phyloP scores from a whole-genome alignment of 2,797 vertebrate species.

The Parotocinclus haroldoi region DNA sequence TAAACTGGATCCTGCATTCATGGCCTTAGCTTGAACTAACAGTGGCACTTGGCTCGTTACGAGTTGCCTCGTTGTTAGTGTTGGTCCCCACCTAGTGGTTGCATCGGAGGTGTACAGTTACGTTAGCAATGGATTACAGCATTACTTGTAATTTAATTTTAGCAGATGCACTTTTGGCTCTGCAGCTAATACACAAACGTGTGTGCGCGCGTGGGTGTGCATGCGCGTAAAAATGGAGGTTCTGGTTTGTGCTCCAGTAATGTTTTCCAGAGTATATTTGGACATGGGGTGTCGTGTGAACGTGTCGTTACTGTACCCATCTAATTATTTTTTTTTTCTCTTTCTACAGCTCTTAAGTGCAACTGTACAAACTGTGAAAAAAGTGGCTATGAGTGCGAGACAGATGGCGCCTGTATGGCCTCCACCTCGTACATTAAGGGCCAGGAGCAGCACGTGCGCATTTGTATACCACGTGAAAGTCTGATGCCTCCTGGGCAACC shows the following conservation, averaged over 20 bases:
- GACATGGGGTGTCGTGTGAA: too few species aligned
- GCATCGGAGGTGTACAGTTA: not conserved
- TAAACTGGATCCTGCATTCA: slow-evolving; percentile 45
- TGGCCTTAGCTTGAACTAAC: slow-evolving; percentile 32
- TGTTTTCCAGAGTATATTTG: too few species aligned
- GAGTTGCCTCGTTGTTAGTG: slow-evolving; percentile 51
- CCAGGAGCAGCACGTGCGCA: slow-evolving; percentile 82
- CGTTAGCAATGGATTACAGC: too few species aligned
- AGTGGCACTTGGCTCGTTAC: slow-evolving; percentile 15
- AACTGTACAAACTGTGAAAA: slow-evolving; percentile 90
- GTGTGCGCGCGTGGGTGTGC: too few species aligned
- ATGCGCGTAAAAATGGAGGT: too few species aligned
- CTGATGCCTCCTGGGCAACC: slow-evolving; percentile 89
- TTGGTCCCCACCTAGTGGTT: slow-evolving; percentile 29
- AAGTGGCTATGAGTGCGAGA: slow-evolving; percentile 88
- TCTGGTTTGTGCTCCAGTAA: too few species aligned
- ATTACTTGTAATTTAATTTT: too few species aligned
- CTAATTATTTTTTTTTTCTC: not conserved
- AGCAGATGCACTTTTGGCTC: too few species aligned
- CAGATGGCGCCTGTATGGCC: slow-evolving; percentile 95
- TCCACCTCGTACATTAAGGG: slow-evolving; percentile 85
- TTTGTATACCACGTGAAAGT: slow-evolving; percentile 82
- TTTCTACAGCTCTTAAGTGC: slow-evolving; percentile 78
- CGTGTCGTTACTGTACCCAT: too few species aligned
- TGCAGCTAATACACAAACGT: too few species aligned